phyloP scores from a whole-genome alignment of 2,113 vertebrate species.

The Rutilus rutilus region DNA sequence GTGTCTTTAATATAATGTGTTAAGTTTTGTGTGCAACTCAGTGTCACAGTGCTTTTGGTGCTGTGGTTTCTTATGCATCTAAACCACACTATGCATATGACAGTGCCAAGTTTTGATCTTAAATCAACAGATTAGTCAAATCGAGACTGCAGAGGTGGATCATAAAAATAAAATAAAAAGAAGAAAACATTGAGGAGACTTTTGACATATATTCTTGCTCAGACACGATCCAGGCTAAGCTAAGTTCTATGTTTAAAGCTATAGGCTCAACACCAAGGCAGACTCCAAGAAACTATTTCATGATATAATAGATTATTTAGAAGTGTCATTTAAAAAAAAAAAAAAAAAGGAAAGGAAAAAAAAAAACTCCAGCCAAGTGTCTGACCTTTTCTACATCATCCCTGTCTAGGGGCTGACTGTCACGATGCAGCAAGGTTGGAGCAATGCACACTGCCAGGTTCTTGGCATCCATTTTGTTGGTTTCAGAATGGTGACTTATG shows the following conservation, averaged over 20 bases:
- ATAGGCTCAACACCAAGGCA: background rate
- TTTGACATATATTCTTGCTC: background rate
- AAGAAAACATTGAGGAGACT: background rate
- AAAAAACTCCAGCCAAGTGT: background rate
- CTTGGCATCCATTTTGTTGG: constrained; percentile 87
- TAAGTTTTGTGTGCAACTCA: background rate
- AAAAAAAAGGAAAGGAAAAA: background rate
- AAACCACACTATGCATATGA: constrained; percentile 58
- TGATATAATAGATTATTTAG: background rate
- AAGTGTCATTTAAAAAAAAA: background rate
- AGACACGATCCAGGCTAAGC: background rate
- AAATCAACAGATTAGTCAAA: constrained; percentile 50
- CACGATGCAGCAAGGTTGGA: constrained; percentile 84
- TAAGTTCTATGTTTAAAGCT: background rate
- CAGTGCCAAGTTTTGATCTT: constrained; percentile 47
- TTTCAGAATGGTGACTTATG: constrained; percentile 74
- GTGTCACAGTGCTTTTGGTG: background rate
- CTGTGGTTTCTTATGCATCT: constrained; percentile 61
- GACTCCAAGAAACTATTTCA: background rate
- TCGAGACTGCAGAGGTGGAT: constrained; percentile 5
- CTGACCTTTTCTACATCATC: constrained; percentile 79
- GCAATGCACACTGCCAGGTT: constrained; percentile 91
- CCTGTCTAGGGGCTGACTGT: constrained; percentile 72
- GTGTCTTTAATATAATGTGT: background rate
- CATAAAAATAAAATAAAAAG: background rate